Conservation (phyloP, 2,888 invertebrate genomes). For the Rotaria sp. region DNA sequence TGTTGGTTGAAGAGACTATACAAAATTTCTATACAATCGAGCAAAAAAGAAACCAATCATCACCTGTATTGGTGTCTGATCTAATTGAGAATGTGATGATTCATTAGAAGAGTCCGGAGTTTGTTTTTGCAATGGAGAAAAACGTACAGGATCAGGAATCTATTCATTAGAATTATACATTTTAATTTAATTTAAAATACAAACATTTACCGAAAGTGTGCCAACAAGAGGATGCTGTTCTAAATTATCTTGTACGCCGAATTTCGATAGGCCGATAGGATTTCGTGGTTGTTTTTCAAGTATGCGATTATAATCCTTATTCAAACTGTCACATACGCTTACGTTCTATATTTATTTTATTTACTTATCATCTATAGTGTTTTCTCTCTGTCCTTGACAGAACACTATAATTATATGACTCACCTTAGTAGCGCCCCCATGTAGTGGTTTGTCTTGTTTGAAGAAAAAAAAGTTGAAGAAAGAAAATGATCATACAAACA, state of each 20-base stretch:
- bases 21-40: background rate
- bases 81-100: too few species aligned
- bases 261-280: background rate
- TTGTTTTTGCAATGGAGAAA: background rate
- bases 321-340: background rate
- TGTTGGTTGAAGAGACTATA: background rate
- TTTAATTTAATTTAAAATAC: background rate
- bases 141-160: background rate
- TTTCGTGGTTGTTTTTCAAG: background rate
- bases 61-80: too few species aligned
- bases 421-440: background rate
- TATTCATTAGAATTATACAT: background rate
- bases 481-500: background rate
- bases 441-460: background rate
- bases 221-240: background rate
- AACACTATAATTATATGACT: background rate
- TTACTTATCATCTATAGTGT: background rate
- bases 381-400: background rate
- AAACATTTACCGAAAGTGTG: background rate
- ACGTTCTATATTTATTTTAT: background rate
- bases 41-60: background rate
- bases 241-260: background rate
- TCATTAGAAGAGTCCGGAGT: background rate
- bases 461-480: background rate
- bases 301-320: background rate